Percentiles rank a stretch among this genome's conserved stretches.
Evolutionary conservation across 2,797 vertebrate genomes (phyloP).

Genomic region (Synanceia verrucosa): DNA sequence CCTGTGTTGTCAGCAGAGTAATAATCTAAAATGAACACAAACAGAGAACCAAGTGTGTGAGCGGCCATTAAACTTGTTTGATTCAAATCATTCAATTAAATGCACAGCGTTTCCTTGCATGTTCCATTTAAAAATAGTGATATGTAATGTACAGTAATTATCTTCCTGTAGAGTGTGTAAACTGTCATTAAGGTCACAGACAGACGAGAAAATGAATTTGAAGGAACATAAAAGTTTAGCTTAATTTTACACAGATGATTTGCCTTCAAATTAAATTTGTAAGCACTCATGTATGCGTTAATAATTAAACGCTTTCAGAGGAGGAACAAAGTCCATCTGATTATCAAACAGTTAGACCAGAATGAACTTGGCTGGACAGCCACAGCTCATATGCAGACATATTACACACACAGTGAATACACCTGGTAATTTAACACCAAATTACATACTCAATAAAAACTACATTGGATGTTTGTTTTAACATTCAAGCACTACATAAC

Average conservation of each 20-base stretch:
- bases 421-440: background rate
- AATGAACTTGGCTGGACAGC: constrained; percentile 44
- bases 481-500: background rate
- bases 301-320: constrained; percentile 72
- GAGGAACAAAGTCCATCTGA: constrained; percentile 74
- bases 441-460: background rate
- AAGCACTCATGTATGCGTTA: constrained; percentile 51
- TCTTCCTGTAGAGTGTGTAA: background rate
- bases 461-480: background rate
- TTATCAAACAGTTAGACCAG: constrained; percentile 68
- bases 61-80: constrained; percentile 52
- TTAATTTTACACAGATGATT: background rate
- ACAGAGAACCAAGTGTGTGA: constrained; percentile 59
- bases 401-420: background rate
- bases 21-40: constrained; percentile 75
- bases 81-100: constrained; percentile 47
- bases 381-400: constrained; percentile 6
- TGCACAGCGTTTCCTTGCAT: constrained; percentile 23
- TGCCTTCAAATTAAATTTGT: constrained; percentile 8
- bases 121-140: background rate
- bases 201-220: background rate
- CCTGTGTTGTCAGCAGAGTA: constrained; percentile 74
- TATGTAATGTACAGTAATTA: background rate
- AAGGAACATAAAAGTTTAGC: background rate
- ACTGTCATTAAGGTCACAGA: background rate